Base-by-base conservation (phyloP, 2,888 invertebrate species). In the Pediacus dermestoides region DNA sequence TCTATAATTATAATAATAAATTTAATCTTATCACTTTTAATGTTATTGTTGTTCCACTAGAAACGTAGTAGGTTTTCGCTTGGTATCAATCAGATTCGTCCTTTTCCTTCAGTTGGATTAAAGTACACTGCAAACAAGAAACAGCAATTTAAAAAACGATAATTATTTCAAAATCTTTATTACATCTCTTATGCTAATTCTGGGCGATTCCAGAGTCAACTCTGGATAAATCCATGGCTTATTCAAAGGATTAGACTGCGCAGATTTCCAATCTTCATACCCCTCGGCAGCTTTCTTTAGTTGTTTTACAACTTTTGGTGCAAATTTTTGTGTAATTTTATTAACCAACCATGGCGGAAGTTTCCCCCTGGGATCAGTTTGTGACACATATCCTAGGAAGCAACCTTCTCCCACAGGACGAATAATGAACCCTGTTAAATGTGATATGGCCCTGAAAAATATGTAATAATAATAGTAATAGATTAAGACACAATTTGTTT, bases 141-240 rank as follows among this genome's bases (percentile, higher is more conserved):
- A 7, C 26, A 7, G 6, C 26, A 26, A 26, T 26, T 26, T 4
- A 9, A 26, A 26, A 26, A 4, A 26, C 6, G 7, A 7, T 26
- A 9, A 26, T 7, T 26, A 4, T 4, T 4, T 7, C 7, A 26
- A 26, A 7, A 7, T 26, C 6, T 7, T 9, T 8, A 18, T 77
- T 70, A 85, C 85, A 62, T 89, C 85, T 48, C 73, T 74, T 28
- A 84, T 64, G 39, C 77, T 74, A 57, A 89, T 82, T 63, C 87
- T 74, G 3, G 82, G 81, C 1, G 85, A 74, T 1, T 74, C 73
- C 48, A 88, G 81, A 2, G 63, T 68, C 68, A 92, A 89, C 60
- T 92, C 91, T 0, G 92, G 91, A 65, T 79, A 81, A 38, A 85
- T 75, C 93, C 93, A 93, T 1, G 93, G 92, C 63, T 90, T 92